Base-by-base conservation (phyloP, 2,113 vertebrate genomes). In the Galeopterus variegatus region DNA sequence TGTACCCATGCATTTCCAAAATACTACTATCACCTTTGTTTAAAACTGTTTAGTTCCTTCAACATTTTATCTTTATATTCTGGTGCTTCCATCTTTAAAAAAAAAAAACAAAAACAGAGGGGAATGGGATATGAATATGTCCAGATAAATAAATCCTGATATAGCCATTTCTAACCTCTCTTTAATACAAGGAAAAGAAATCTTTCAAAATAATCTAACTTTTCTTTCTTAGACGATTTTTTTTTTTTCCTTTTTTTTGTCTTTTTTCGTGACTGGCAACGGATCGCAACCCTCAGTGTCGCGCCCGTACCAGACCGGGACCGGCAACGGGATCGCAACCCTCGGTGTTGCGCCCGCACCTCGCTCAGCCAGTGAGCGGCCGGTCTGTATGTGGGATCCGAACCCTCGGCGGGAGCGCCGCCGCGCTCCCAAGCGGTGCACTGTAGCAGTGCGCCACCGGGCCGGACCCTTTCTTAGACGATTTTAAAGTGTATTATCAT, bases 161-260 rank as follows among this genome's bases (percentile, higher is more conserved):
- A 23, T 8, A 73, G 65, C n/a, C 41, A 76, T 88, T 58, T 89
- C 64, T 69, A 52, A 26, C 14, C 45, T 85, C 41, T 81, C 15
- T 72, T 95, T 95, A 76, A 75, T 60, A 60, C 26, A 69, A 87
- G 76, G 50, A 56, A 79, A 96, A 82, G 64, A 93, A 88, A 90
- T 60, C 48, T 95, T 94, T 80, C n/a, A 92, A 45, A 85, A 89
- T 94, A 82, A 76, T 62, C 73, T 77, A 65, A 77, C 54, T 58
- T 88, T 93, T 93, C 52, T 92, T 87, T 69, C 45, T 85, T 77
- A 88, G 18, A 56, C 89, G 7, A 58, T 69, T 69, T 93, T 92
- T n/a, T n/a, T n/a, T n/a, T n/a, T n/a, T n/a, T n/a, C n/a, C n/a
- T n/a, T n/a, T n/a, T n/a, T n/a, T n/a, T n/a, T n/a, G n/a, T n/a